These are phyloP conservation scores for Eriocheir sinensis DNA, from an alignment of 1,140 invertebrate species.

Conservation along the genomic window DNA sequence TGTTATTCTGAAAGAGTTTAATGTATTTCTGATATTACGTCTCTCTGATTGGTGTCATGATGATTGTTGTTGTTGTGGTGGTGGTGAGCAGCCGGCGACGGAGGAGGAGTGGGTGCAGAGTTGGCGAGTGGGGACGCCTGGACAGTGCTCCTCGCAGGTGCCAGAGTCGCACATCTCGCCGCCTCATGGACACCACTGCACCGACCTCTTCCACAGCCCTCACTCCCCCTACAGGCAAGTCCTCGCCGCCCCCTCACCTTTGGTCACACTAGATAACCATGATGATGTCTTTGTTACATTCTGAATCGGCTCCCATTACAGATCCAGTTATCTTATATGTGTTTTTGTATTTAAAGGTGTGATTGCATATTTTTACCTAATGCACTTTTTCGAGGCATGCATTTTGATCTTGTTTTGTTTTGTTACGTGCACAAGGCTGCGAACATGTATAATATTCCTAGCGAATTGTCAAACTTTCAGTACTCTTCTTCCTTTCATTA, in stretches of 20 bases:
- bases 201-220: slow-evolving; percentile 36
- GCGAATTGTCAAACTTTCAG: too few species aligned
- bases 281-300: background rate
- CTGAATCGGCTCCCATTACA: too few species aligned
- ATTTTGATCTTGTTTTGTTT: too few species aligned
- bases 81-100: slow-evolving; percentile 65
- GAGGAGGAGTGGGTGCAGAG: slow-evolving; percentile 76
- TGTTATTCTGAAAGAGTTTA: too few species aligned
- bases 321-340: too few species aligned
- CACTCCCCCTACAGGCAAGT: slow-evolving; percentile 56
- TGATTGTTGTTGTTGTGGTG: too few species aligned
- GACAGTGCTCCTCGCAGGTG: slow-evolving; percentile 55
- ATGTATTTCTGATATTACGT: too few species aligned
- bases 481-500: background rate
- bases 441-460: too few species aligned
- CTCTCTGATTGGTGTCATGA: too few species aligned
- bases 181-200: slow-evolving; percentile 38
- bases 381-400: too few species aligned
- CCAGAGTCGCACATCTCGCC: slow-evolving; percentile 50
- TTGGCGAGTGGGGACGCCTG: slow-evolving; percentile 59
- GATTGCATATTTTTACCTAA: background rate
- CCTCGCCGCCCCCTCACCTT: background rate
- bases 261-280: background rate
- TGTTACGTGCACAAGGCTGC: background rate
- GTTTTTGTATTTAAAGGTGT: too few species aligned